A percentile compares a stretch with the other conserved stretches of the same genome.
Evolutionary conservation across 2,113 vertebrate species (phyloP).

Genomic region (Choloepus hoffmanni): DNA sequence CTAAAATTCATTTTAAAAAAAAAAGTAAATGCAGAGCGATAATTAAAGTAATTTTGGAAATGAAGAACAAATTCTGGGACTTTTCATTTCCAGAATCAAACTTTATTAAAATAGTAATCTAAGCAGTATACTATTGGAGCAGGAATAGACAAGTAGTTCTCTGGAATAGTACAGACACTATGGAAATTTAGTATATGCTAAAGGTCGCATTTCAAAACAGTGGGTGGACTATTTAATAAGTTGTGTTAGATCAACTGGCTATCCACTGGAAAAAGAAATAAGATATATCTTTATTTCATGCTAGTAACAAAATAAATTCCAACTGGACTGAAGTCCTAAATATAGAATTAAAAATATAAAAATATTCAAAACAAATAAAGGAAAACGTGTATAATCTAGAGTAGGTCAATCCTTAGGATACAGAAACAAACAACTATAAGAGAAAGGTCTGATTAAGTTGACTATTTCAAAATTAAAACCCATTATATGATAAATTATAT

Average conservation of each 20-base stretch:
- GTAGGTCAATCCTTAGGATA: background rate
- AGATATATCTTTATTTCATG: background rate
- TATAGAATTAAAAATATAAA: background rate
- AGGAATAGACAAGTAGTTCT: background rate
- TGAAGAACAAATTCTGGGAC: background rate
- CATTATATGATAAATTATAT: slow-evolving; percentile 19
- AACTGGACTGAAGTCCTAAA: background rate
- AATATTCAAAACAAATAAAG: background rate
- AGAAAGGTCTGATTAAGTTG: background rate
- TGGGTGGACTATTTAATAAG: background rate
- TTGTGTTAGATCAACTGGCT: background rate
- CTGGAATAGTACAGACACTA: background rate
- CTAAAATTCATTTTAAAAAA: background rate
- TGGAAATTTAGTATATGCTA: background rate
- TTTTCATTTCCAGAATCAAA: background rate
- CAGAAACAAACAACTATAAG: background rate
- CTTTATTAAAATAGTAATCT: background rate
- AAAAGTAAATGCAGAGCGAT: background rate
- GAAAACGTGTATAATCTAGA: background rate
- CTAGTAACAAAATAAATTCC: slow-evolving; percentile 8
- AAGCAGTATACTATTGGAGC: background rate
- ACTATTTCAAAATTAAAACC: slow-evolving; percentile 27
- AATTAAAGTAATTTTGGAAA: slow-evolving; percentile 14
- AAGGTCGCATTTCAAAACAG: background rate
- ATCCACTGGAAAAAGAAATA: background rate